These are phyloP conservation scores for Catocala fraxini DNA, from an alignment of 2,888 invertebrate species.

Conservation along the genomic window DNA sequence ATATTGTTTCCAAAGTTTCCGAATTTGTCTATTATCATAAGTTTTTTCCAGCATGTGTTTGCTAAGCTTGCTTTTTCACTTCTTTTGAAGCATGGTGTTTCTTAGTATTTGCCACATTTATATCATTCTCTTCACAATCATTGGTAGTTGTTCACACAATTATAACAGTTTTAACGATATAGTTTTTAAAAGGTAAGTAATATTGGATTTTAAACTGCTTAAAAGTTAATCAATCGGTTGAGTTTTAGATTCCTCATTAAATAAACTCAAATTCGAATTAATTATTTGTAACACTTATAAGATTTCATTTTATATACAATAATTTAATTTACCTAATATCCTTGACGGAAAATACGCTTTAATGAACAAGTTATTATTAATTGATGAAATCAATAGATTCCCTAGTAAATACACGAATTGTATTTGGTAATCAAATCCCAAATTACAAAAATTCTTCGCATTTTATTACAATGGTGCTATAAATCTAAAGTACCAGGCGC, in stretches of 20 bases:
- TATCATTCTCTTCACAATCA: slow-evolving; percentile 36
- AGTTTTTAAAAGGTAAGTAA: slow-evolving; percentile 11
- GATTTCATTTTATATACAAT: too few species aligned
- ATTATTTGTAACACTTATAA: too few species aligned
- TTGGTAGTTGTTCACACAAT: slow-evolving; percentile 11
- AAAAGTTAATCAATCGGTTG: not conserved
- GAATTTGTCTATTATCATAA: slow-evolving; percentile 5
- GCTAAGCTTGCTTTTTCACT: slow-evolving; percentile 59
- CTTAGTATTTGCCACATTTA: slow-evolving; percentile 28
- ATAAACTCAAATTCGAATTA: too few species aligned
- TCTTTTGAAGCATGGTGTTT: slow-evolving; percentile 45
- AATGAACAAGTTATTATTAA: too few species aligned
- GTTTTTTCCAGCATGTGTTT: slow-evolving; percentile 49
- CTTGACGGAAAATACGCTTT: too few species aligned
- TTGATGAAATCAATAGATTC: too few species aligned
- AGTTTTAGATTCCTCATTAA: too few species aligned
- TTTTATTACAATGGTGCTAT: not conserved
- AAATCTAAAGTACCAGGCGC: not conserved
- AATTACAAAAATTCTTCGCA: too few species aligned
- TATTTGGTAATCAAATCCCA: too few species aligned
- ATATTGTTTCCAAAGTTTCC: slow-evolving; percentile 8
- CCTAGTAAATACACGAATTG: too few species aligned
- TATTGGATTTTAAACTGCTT: not conserved
- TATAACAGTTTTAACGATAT: not conserved
- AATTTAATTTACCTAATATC: too few species aligned